These are phyloP conservation scores for Zaprionus taronus DNA, from an alignment of 1,140 invertebrate genomes.

Conservation along the genomic window DNA sequence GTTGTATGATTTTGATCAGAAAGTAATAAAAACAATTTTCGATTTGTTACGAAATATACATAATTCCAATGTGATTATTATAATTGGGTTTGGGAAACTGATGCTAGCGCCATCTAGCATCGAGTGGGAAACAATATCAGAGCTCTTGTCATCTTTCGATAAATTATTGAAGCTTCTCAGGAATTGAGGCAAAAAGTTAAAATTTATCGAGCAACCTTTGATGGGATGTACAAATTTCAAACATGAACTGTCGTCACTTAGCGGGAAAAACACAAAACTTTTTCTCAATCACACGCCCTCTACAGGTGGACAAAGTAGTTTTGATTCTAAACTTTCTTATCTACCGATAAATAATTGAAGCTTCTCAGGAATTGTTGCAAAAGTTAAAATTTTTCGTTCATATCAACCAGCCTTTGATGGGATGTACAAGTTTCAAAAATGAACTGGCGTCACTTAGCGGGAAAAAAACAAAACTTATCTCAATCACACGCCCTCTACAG, in stretches of 20 bases:
- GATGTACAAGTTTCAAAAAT: too few species aligned
- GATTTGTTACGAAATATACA: slow-evolving; percentile 85
- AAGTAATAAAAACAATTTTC: slow-evolving; percentile 84
- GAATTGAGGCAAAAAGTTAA: too few species aligned
- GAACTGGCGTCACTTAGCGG: too few species aligned
- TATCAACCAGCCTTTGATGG: too few species aligned
- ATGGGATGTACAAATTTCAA: neutral
- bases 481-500: too few species aligned
- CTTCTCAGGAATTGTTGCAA: neutral
- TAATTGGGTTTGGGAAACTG: neutral
- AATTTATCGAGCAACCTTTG: neutral
- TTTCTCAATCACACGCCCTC: too few species aligned
- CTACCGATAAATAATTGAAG: neutral
- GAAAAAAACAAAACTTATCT: too few species aligned
- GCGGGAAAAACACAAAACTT: too few species aligned
- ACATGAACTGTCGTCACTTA: neutral
- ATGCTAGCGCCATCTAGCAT: neutral
- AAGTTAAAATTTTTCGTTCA: too few species aligned
- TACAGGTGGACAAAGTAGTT: too few species aligned
- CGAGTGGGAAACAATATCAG: neutral
- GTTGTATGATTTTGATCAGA: slow-evolving; percentile 84
- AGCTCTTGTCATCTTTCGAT: neutral
- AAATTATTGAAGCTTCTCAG: neutral
- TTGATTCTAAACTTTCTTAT: too few species aligned
- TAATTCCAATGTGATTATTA: slow-evolving; percentile 52